These are phyloP conservation scores for Cephus rjabovi DNA, from an alignment of 2,888 invertebrate genomes.

Conservation along the genomic window DNA sequence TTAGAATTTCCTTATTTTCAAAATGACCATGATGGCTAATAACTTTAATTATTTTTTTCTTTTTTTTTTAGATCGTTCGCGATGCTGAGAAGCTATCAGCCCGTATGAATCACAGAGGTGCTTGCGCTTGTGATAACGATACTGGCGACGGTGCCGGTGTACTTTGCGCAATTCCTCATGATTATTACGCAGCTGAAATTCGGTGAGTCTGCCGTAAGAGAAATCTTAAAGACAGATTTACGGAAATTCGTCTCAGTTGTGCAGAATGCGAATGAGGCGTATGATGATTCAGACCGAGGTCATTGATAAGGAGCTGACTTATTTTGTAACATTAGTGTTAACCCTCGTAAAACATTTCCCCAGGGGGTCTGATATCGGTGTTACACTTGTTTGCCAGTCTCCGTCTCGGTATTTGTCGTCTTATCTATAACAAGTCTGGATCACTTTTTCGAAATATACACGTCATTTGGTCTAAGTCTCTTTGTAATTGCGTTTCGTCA, in stretches of 20 bases:
- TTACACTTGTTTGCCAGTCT: background rate
- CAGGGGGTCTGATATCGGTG: background rate
- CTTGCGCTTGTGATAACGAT: conserved; percentile 99
- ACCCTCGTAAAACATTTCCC: background rate
- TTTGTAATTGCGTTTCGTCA: background rate
- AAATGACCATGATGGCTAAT: background rate
- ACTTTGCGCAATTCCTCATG: conserved; percentile 95
- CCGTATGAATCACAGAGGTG: conserved; percentile 99
- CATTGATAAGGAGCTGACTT: background rate
- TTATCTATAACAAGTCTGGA: background rate
- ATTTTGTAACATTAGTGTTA: background rate
- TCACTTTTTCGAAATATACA: background rate
- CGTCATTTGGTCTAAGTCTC: background rate
- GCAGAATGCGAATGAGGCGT: background rate
- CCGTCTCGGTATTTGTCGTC: background rate
- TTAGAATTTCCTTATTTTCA: background rate
- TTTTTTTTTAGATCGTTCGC: conserved; percentile 82
- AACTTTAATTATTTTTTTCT: conserved; percentile 15
- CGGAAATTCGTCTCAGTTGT: background rate
- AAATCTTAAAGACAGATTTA: background rate
- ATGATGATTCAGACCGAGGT: background rate
- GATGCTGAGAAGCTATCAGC: conserved; percentile 95
- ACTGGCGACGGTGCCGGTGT: conserved; percentile 99
- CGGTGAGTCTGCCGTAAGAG: conserved; percentile 70
- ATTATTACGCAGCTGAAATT: conserved; percentile 87